Percentiles rank a stretch among this genome's conserved stretches.
These are phyloP conservation scores for Rallus limicola DNA, from an alignment of 2,113 vertebrate genomes.

Conservation along the genomic window DNA sequence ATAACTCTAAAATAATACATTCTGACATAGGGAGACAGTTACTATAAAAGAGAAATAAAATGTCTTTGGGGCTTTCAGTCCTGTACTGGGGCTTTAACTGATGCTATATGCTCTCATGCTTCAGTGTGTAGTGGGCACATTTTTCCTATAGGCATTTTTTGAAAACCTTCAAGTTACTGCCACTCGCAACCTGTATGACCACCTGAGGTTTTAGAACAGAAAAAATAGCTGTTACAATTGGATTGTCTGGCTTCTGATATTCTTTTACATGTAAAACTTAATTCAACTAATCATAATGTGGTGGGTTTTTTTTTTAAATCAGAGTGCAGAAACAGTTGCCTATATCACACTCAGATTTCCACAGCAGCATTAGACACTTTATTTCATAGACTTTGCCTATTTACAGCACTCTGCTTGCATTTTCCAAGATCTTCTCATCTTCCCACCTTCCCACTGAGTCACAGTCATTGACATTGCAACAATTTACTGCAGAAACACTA, in stretches of 20 bases:
- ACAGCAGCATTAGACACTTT: neutral
- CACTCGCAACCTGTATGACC: neutral
- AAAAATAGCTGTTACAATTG: neutral
- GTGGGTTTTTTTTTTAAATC: neutral
- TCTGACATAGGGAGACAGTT: neutral
- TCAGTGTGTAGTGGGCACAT: neutral
- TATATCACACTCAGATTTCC: neutral
- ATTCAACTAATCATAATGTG: neutral
- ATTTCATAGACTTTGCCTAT: neutral
- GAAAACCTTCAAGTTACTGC: neutral
- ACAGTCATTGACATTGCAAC: neutral
- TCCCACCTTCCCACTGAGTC: neutral
- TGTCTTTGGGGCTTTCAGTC: neutral
- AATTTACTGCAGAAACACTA: neutral
- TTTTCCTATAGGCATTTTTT: neutral
- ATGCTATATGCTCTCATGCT: neutral
- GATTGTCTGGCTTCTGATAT: neutral
- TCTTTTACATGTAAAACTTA: neutral
- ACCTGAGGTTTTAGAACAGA: neutral
- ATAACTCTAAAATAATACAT: neutral
- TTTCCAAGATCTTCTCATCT: neutral
- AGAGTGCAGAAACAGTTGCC: rapidly evolving
- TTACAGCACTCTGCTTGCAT: neutral
- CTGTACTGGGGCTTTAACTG: neutral
- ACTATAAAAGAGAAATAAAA: neutral